phyloP scores from a whole-genome alignment of 2,113 vertebrate genomes.

The Erpornis zantholeuca region DNA sequence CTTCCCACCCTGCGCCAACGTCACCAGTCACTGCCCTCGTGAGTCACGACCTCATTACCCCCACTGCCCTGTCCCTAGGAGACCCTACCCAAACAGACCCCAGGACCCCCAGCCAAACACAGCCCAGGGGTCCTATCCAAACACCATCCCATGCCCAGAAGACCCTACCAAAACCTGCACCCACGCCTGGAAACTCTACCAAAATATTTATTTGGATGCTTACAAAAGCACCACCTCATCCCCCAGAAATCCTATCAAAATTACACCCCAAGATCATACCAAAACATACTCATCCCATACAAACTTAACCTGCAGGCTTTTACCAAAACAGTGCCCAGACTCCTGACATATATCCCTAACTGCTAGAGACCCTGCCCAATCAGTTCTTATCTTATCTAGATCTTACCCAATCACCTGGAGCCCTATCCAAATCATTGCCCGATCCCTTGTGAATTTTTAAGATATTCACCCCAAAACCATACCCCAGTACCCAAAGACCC shows the following conservation, averaged over 20 bases:
- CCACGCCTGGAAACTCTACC: not conserved
- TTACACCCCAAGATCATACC: not conserved
- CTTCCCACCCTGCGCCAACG: constrained; percentile 82
- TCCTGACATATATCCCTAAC: not conserved
- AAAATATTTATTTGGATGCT: not conserved
- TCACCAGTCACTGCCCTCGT: constrained; percentile 70
- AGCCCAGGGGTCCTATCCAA: not conserved
- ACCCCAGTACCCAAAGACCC: not conserved
- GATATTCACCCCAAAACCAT: not conserved
- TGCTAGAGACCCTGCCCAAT: not conserved
- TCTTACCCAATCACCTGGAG: not conserved
- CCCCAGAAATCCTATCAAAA: not conserved
- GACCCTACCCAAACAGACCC: not conserved
- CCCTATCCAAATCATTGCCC: not conserved
- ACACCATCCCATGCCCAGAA: not conserved
- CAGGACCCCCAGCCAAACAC: not conserved
- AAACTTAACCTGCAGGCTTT: not conserved
- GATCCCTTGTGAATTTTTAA: not conserved
- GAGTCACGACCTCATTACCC: not conserved
- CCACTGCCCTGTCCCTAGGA: not conserved
- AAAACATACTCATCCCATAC: not conserved
- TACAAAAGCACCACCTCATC: not conserved
- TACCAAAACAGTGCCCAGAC: not conserved
- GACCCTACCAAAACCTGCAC: not conserved
- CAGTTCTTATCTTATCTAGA: not conserved